Evolutionary conservation across 1,140 invertebrate genomes (phyloP).

Genomic region (Drosophila seguyi): DNA sequence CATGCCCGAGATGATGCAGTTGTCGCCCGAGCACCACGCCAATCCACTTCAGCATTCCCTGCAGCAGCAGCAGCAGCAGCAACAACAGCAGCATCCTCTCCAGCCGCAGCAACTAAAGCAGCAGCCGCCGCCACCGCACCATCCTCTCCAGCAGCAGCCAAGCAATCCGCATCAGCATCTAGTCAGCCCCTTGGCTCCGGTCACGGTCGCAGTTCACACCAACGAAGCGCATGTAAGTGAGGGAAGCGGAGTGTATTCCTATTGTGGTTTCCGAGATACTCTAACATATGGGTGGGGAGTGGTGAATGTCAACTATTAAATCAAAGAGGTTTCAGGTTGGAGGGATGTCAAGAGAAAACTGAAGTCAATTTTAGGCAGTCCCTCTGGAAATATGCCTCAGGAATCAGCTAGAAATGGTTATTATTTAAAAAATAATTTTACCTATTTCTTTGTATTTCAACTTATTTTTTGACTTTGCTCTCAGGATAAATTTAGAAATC

Average conservation of each 20-base stretch:
- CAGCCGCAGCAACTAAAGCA: conserved; percentile 45
- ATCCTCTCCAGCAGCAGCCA: conserved; percentile 54
- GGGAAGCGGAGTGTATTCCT: not conserved
- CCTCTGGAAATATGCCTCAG: not conserved
- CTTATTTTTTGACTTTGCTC: not conserved
- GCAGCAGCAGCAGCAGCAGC: conserved; percentile 44
- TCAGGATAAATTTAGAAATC: too few relatives aligned
- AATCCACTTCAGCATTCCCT: conserved; percentile 49
- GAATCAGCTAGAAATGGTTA: too few relatives aligned
- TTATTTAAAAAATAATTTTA: not conserved
- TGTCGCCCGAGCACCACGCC: conserved; percentile 68
- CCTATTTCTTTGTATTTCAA: not conserved
- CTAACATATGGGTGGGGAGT: not conserved
- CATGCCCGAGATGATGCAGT: conserved; percentile 81
- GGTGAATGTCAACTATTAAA: too few relatives aligned
- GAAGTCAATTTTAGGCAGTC: too few relatives aligned
- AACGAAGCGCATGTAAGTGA: conserved; percentile 85
- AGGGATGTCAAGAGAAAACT: not conserved
- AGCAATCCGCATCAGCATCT: conserved; percentile 60
- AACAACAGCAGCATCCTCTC: conserved; percentile 41
- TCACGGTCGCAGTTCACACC: conserved; percentile 85
- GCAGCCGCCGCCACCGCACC: conserved; percentile 30
- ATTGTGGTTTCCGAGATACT: conserved; percentile 15
- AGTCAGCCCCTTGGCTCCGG: conserved; percentile 83
- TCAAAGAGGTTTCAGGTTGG: not conserved